phyloP scores from a whole-genome alignment of 2,888 invertebrate species.

The Cynaeus angustus region DNA sequence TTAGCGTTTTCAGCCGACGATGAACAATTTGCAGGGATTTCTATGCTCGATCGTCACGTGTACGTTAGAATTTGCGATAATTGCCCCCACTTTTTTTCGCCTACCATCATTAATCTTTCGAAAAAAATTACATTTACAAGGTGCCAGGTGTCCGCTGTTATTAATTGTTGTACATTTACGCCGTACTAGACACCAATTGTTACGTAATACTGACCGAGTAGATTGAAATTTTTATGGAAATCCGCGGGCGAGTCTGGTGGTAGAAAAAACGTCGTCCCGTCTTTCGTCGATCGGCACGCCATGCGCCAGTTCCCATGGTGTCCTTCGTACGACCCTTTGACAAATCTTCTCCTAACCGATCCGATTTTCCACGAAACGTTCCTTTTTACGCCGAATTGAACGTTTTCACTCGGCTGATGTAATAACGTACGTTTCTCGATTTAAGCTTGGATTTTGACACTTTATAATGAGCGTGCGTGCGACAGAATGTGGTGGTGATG shows the following conservation, averaged over 20 bases:
- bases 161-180: background rate
- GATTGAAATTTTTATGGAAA: constrained; percentile 42
- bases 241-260: constrained; percentile 8
- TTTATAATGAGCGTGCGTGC: constrained; percentile 18
- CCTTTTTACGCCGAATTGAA: constrained; percentile 9
- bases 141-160: constrained; percentile 9
- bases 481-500: constrained; percentile 26
- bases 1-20: constrained; percentile 34
- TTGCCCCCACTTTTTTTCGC: constrained; percentile 2
- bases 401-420: constrained; percentile 1
- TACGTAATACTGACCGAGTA: constrained; percentile 23
- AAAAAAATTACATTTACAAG: constrained; percentile 14
- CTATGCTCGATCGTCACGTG: constrained; percentile 7
- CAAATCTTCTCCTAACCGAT: constrained; percentile 2
- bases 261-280: constrained; percentile 31
- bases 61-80: background rate
- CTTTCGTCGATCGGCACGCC: constrained; percentile 37
- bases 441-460: constrained; percentile 10
- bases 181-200: constrained; percentile 14
- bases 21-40: constrained; percentile 33
- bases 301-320: constrained; percentile 33
- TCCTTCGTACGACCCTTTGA: constrained; percentile 27
- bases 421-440: constrained; percentile 9
- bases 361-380: constrained; percentile 1
- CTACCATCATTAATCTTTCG: constrained; percentile 7